These are phyloP conservation scores for Neosilurus hyrtlii DNA, from an alignment of 2,797 vertebrate species.

Conservation along the genomic window DNA sequence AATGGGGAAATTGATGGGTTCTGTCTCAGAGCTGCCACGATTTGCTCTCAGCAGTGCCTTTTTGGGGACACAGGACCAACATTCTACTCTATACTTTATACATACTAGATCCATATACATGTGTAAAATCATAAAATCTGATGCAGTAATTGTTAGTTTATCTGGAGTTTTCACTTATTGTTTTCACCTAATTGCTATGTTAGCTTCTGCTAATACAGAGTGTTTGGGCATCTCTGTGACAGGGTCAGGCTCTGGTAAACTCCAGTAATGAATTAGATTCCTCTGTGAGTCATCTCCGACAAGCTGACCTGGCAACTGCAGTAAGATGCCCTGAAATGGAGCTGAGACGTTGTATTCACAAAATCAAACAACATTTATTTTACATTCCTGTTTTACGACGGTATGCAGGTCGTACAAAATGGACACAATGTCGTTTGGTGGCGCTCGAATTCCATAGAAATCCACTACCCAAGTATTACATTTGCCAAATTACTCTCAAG, in stretches of 20 bases:
- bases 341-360: neutral
- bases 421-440: neutral
- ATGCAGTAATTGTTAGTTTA: neutral
- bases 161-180: neutral
- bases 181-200: neutral
- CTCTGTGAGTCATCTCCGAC: neutral
- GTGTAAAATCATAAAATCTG: neutral
- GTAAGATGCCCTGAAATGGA: neutral
- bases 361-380: neutral
- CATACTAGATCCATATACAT: too few species aligned
- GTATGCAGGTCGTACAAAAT: neutral
- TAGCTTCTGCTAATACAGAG: constrained; percentile 1
- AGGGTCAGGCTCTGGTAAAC: constrained; percentile 26
- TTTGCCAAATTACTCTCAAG: neutral
- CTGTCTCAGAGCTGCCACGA: neutral
- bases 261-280: constrained; percentile 39
- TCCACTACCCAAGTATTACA: neutral
- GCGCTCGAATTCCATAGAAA: neutral
- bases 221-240: constrained; percentile 34
- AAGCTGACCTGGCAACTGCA: constrained; percentile 2
- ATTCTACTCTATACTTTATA: too few species aligned
- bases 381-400: neutral
- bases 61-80: neutral
- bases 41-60: neutral
- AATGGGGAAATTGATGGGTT: neutral